phyloP scores from a whole-genome alignment of 2,797 vertebrate species.

The Hephaestus fuliginosus region DNA sequence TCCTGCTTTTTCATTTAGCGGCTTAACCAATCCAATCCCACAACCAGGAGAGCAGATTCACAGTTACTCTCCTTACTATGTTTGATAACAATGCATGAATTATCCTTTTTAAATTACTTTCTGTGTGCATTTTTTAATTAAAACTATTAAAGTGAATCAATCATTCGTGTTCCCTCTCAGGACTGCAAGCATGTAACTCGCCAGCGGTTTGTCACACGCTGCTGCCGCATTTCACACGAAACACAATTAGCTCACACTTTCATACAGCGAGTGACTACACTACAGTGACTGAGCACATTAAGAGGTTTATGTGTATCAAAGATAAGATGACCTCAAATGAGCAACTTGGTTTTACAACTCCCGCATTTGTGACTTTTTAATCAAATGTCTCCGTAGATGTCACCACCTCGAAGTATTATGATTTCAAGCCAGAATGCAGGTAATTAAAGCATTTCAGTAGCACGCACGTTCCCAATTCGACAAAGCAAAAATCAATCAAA shows the following conservation, averaged over 20 bases:
- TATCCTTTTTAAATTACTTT: slow-evolving; percentile 78
- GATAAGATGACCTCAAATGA: slow-evolving; percentile 4
- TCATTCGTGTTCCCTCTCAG: slow-evolving; percentile 57
- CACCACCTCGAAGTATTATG: not conserved
- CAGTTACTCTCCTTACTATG: slow-evolving; percentile 57
- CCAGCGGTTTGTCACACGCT: slow-evolving; percentile 56
- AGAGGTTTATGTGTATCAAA: not conserved
- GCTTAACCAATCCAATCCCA: slow-evolving; percentile 83
- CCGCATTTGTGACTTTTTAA: not conserved
- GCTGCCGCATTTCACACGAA: slow-evolving; percentile 46
- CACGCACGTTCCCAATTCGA: not conserved
- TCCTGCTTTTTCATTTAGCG: slow-evolving; percentile 82
- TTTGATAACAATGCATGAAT: slow-evolving; percentile 77
- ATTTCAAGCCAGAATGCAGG: not conserved
- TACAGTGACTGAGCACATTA: slow-evolving; percentile 24
- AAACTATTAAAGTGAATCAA: slow-evolving; percentile 74
- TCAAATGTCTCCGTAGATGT: not conserved
- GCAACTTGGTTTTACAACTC: not conserved
- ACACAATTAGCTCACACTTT: slow-evolving; percentile 52
- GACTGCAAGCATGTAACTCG: slow-evolving; percentile 54
- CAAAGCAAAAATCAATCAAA: slow-evolving; percentile 43
- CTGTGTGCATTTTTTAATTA: slow-evolving; percentile 69
- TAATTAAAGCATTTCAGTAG: not conserved
- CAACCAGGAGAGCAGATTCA: slow-evolving; percentile 63
- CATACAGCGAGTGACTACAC: slow-evolving; percentile 20